Evolutionary conservation across 2,888 invertebrate genomes (phyloP).

Genomic region (Cantharis rustica): DNA sequence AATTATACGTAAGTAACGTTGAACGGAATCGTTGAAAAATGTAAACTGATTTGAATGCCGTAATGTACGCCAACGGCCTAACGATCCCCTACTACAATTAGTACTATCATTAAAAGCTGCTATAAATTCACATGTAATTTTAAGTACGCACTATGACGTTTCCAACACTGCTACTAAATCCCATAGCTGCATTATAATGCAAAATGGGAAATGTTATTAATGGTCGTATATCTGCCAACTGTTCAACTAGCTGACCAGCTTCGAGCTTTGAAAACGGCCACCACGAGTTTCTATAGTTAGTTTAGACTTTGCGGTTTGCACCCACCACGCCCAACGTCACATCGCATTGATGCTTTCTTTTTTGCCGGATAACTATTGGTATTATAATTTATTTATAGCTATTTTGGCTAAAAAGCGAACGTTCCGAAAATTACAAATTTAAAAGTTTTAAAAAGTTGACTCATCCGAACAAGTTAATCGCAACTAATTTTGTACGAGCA

Average conservation of each 20-base stretch:
- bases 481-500: not conserved
- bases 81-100: constrained; percentile 1
- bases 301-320: constrained; percentile 20
- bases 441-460: not conserved
- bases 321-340: not conserved
- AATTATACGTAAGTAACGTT: not conserved
- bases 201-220: constrained; percentile 31
- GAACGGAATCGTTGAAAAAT: not conserved
- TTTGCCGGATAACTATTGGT: too few relatives aligned
- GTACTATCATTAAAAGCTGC: constrained; percentile 21
- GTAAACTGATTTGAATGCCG: not conserved
- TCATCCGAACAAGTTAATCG: not conserved
- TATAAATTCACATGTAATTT: constrained; percentile 32
- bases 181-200: constrained; percentile 27
- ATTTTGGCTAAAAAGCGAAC: too few relatives aligned
- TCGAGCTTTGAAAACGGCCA: constrained; percentile 11
- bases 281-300: constrained; percentile 22
- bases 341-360: not conserved
- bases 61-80: not conserved
- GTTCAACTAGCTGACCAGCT: constrained; percentile 22
- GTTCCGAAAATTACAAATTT: not conserved
- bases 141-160: constrained; percentile 30
- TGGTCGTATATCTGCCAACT: constrained; percentile 30
- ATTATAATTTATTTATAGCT: too few relatives aligned
- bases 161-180: constrained; percentile 23